Percentiles rank a stretch among this genome's conserved stretches.
These are phyloP conservation scores for Gasteruption jaculator DNA, from an alignment of 2,888 invertebrate species.

Conservation along the genomic window DNA sequence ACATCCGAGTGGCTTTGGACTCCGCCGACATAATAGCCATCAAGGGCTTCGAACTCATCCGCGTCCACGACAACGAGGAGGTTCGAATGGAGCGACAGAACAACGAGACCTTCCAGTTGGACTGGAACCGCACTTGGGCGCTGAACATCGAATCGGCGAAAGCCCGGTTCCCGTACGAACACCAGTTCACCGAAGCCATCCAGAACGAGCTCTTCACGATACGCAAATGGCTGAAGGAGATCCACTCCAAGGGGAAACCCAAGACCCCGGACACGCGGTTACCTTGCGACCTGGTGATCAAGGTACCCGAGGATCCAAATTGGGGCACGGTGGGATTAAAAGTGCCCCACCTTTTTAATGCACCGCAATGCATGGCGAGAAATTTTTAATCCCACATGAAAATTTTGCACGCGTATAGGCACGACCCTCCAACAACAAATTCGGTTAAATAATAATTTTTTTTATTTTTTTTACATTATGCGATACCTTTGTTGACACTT, in stretches of 20 bases:
- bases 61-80: constrained; percentile 60
- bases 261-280: too few relatives aligned
- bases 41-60: constrained; percentile 64
- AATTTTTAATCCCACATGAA: too few relatives aligned
- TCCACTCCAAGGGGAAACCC: constrained; percentile 69
- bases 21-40: constrained; percentile 69
- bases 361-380: background rate
- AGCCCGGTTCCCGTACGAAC: constrained; percentile 80
- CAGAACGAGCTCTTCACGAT: constrained; percentile 86
- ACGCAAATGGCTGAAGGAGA: constrained; percentile 88
- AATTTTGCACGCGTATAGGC: too few relatives aligned
- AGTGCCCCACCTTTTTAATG: too few relatives aligned
- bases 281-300: constrained; percentile 85
- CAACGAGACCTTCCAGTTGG: constrained; percentile 66
- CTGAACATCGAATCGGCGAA: constrained; percentile 63
- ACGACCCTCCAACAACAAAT: too few relatives aligned
- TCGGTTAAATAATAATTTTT: too few relatives aligned
- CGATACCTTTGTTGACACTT: too few relatives aligned
- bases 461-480: too few relatives aligned
- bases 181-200: constrained; percentile 81
- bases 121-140: constrained; percentile 71
- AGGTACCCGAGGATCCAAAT: too few relatives aligned
- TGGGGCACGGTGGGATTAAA: too few relatives aligned
- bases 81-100: constrained; percentile 69
- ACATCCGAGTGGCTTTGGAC: constrained; percentile 60